phyloP scores from a whole-genome alignment of 2,797 vertebrate genomes.

The Graptemys geographica region DNA sequence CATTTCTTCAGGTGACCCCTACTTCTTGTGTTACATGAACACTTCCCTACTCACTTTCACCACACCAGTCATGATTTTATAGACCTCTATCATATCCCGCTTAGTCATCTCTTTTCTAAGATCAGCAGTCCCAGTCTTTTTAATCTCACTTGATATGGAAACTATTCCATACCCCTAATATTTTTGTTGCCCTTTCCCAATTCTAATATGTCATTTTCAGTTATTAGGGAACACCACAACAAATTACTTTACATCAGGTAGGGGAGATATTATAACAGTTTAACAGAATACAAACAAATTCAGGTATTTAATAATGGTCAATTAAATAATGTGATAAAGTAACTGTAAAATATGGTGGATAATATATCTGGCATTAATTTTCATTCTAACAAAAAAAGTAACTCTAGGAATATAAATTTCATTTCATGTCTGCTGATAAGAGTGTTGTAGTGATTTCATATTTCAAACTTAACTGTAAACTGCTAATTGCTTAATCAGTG shows the following conservation, averaged over 20 bases:
- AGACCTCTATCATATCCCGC: neutral
- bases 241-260: neutral
- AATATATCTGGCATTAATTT: slow-evolving; percentile 8
- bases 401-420: neutral
- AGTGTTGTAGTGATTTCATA: slow-evolving; percentile 29
- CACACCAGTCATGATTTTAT: neutral
- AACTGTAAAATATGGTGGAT: neutral
- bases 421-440: slow-evolving; percentile 19
- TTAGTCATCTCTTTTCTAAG: neutral
- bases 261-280: neutral
- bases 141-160: neutral
- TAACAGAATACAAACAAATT: neutral
- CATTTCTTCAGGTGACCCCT: neutral
- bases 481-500: neutral
- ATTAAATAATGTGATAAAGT: neutral
- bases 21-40: neutral
- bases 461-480: slow-evolving; percentile 32
- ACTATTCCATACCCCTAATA: neutral
- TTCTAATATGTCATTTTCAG: neutral
- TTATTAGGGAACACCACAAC: neutral
- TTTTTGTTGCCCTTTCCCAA: neutral
- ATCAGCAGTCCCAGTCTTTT: neutral
- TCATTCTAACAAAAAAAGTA: neutral
- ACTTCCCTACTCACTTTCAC: neutral
- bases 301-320: slow-evolving; percentile 4